phyloP scores from a whole-genome alignment of 35 echinoderm and acorn worm species.

The Lytechinus variegatus region DNA sequence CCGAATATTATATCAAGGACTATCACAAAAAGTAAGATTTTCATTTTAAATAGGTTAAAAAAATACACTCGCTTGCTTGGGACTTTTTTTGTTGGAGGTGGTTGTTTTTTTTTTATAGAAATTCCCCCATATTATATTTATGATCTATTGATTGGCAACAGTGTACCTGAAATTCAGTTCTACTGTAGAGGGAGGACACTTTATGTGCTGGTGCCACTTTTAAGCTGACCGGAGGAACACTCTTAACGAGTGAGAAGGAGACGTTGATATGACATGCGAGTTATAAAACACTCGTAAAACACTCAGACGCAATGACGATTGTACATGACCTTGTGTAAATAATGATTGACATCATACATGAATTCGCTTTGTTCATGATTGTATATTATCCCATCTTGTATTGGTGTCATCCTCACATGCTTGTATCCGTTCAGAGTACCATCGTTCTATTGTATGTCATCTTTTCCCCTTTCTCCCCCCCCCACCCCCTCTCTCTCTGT shows the following conservation, averaged over 20 bases:
- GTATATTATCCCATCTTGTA: not conserved
- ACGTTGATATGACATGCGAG: conserved; percentile 26
- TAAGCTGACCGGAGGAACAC: not conserved
- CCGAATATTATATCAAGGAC: too few relatives aligned
- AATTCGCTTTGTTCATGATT: conserved; percentile 13
- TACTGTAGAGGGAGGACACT: not conserved
- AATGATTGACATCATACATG: conserved; percentile 36
- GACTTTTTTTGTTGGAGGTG: too few relatives aligned
- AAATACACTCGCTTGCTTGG: too few relatives aligned
- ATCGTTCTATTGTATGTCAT: not conserved
- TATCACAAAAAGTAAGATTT: too few relatives aligned
- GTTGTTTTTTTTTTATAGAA: too few relatives aligned
- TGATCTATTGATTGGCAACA: too few relatives aligned
- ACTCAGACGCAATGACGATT: conserved; percentile 22
- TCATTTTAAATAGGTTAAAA: too few relatives aligned
- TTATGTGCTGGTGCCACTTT: not conserved
- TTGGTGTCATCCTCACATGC: not conserved
- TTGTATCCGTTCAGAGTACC: not conserved
- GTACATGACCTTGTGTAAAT: conserved; percentile 32
- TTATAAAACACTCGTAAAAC: conserved; percentile 48
- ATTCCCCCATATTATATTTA: too few relatives aligned
- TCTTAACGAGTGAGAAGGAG: conserved; percentile 31
- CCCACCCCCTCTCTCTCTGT: not conserved
- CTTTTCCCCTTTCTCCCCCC: not conserved
- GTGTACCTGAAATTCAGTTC: not conserved